Evolutionary conservation across 2,797 vertebrate genomes (phyloP).

Genomic region (Gymnothorax reevesii): DNA sequence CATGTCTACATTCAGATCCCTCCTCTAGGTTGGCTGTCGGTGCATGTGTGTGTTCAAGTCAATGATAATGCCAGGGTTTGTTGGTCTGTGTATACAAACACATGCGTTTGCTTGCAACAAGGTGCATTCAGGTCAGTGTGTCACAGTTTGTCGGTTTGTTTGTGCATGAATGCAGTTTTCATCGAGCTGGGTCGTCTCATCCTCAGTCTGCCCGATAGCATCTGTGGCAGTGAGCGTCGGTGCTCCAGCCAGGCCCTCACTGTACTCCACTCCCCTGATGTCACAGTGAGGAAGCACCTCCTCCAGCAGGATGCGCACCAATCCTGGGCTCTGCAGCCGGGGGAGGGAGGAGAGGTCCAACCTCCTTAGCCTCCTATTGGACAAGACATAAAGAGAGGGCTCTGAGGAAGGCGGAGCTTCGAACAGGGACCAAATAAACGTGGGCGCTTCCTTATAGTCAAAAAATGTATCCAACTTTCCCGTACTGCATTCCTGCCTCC

Average conservation of each 20-base stretch:
- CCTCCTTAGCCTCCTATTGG: conserved; percentile 70
- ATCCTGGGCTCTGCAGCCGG: conserved; percentile 63
- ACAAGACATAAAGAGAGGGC: background rate
- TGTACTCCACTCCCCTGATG: conserved; percentile 64
- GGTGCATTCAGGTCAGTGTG: background rate
- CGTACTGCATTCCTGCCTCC: no score
- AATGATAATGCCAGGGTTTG: background rate
- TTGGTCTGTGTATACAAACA: background rate
- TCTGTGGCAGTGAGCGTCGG: no score
- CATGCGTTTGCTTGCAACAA: background rate
- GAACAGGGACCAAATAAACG: background rate
- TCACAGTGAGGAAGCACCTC: conserved; percentile 83
- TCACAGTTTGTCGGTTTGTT: background rate
- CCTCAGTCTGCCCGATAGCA: background rate
- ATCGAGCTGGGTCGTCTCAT: background rate
- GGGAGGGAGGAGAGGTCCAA: conserved; percentile 79
- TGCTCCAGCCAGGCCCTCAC: conserved; percentile 45
- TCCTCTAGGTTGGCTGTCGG: no score
- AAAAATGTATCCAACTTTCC: no score
- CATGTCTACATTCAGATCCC: no score
- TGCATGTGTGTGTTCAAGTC: background rate
- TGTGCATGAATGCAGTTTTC: background rate
- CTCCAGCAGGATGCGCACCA: conserved; percentile 80
- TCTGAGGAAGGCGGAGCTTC: background rate
- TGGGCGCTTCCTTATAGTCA: no score